Percentiles rank a stretch among this genome's conserved stretches.
These are phyloP conservation scores for Chiroxiphia lanceolata DNA, from an alignment of 2,797 vertebrate genomes.

Conservation along the genomic window DNA sequence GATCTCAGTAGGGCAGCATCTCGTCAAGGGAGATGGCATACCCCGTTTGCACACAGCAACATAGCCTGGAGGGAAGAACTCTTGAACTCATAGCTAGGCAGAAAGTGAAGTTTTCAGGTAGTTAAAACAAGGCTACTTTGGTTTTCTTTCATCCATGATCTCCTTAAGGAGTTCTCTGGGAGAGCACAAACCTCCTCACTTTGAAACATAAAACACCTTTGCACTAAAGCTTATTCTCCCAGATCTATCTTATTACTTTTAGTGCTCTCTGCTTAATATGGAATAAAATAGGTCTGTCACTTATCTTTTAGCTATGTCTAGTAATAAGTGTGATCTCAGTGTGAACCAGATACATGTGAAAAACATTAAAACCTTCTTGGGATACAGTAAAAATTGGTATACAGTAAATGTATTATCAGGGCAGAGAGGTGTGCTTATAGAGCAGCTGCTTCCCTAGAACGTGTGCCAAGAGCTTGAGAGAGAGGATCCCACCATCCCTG, in stretches of 20 bases:
- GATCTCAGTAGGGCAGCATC: constrained; percentile 1
- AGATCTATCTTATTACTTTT: not conserved
- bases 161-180: constrained; percentile 11
- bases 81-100: not conserved
- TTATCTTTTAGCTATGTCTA: not conserved
- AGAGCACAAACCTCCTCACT: not conserved
- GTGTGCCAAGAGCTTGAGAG: not conserved
- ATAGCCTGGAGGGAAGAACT: constrained; percentile 36
- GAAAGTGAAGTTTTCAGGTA: constrained; percentile 6
- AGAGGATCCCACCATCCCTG: not conserved
- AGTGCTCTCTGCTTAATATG: not conserved
- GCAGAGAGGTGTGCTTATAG: fast-evolving
- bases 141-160: constrained; percentile 27
- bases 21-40: not conserved
- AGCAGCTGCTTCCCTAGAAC: not conserved
- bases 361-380: not conserved
- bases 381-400: not conserved
- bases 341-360: not conserved
- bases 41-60: not conserved
- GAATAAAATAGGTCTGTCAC: not conserved
- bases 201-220: constrained; percentile 2
- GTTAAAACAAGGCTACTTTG: constrained; percentile 22
- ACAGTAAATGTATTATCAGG: not conserved
- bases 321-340: not conserved
- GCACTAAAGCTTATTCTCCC: not conserved